Conservation (phyloP, 2,888 invertebrate genomes). For the Campaea margaritaria region DNA sequence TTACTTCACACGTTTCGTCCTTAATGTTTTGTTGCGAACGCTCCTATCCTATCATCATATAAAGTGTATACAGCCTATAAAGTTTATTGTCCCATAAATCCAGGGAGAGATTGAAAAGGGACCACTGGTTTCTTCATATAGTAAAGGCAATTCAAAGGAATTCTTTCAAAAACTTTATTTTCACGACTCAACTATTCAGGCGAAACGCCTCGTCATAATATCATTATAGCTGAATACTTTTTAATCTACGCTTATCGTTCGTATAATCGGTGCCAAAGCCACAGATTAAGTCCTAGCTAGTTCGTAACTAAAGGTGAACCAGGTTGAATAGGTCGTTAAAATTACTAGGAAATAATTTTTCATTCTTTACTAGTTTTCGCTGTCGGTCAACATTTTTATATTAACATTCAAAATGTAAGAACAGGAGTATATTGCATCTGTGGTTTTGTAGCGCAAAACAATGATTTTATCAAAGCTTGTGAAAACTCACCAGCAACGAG, state of each 20-base stretch:
- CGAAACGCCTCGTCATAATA: slow-evolving; percentile 22
- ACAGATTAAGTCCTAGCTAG: too few relatives aligned
- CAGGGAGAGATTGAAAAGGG: slow-evolving; percentile 36
- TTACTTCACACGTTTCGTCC: slow-evolving; percentile 33
- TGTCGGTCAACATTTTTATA: not conserved
- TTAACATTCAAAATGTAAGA: not conserved
- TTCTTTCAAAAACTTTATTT: slow-evolving; percentile 6
- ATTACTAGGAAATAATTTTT: slow-evolving; percentile 10
- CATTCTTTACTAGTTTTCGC: slow-evolving; percentile 1
- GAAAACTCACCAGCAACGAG: slow-evolving; percentile 73
- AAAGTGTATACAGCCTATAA: slow-evolving; percentile 36
- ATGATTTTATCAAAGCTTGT: too few relatives aligned
- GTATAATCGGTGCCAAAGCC: slow-evolving; percentile 4
- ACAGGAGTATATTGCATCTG: too few relatives aligned
- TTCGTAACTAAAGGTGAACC: slow-evolving; percentile 10
- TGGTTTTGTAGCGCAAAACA: too few relatives aligned
- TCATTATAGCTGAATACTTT: slow-evolving; percentile 18
- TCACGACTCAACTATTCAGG: slow-evolving; percentile 16
- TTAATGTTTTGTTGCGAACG: slow-evolving; percentile 28
- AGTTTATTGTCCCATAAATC: slow-evolving; percentile 40
- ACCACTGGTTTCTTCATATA: slow-evolving; percentile 18
- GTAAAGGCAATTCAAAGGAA: slow-evolving; percentile 3
- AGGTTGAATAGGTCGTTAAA: slow-evolving; percentile 15
- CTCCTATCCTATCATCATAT: slow-evolving; percentile 34
- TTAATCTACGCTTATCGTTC: slow-evolving; percentile 14